phyloP scores from a whole-genome alignment of 2,113 vertebrate species.

The Xenus cinereus region DNA sequence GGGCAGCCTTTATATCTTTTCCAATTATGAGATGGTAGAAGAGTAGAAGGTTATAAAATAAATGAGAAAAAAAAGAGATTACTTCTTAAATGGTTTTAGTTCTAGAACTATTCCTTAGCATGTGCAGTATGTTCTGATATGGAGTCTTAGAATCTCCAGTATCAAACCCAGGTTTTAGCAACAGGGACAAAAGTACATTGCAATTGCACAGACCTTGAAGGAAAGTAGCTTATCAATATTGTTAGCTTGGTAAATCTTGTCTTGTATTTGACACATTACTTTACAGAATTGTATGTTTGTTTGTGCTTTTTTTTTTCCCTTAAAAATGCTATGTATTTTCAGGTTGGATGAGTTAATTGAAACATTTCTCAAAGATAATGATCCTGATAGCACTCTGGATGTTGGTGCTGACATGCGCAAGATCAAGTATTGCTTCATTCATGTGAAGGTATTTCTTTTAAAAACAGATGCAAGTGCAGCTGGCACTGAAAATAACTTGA shows the following conservation, averaged over 20 bases:
- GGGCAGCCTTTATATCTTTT: background rate
- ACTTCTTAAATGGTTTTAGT: background rate
- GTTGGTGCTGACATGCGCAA: conserved; percentile 91
- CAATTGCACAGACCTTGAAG: background rate
- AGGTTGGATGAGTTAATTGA: conserved; percentile 83
- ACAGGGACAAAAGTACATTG: background rate
- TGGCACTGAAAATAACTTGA: background rate
- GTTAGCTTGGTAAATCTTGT: background rate
- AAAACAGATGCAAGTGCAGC: background rate
- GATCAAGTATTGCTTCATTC: conserved; percentile 85
- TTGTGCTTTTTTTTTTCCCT: background rate
- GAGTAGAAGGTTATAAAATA: background rate
- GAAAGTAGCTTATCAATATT: background rate
- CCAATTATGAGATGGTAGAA: background rate
- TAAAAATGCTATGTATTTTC: conserved; percentile 41
- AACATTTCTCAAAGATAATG: conserved; percentile 82
- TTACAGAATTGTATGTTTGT: background rate
- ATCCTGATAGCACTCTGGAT: conserved; percentile 81
- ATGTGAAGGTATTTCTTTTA: conserved; percentile 84
- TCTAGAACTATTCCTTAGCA: background rate
- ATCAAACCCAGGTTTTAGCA: background rate
- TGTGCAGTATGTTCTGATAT: background rate
- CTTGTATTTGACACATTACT: background rate
- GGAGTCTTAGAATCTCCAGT: background rate
- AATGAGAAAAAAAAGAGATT: background rate